Conservation (phyloP, 2,113 vertebrate species). For the Formicarius rufipectus region DNA sequence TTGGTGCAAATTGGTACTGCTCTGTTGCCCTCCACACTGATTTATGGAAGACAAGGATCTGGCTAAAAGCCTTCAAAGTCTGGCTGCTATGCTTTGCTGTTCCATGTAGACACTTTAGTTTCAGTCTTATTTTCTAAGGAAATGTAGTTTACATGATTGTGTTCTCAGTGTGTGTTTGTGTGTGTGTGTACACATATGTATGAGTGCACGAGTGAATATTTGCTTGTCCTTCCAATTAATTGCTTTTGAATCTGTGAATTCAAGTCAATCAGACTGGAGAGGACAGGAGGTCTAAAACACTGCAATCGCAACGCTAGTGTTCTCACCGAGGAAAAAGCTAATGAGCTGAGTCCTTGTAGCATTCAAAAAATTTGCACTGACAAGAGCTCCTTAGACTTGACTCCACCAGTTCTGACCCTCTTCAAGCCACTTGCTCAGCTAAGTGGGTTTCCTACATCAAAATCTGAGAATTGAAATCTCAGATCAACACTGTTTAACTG, state of each 20-base stretch:
- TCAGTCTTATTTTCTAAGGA: neutral
- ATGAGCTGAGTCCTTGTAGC: neutral
- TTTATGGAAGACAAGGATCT: neutral
- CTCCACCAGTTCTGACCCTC: neutral
- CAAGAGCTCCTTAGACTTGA: neutral
- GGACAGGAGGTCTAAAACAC: neutral
- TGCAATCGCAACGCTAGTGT: neutral
- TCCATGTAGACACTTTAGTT: neutral
- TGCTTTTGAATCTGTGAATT: neutral
- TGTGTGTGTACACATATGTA: accelerated
- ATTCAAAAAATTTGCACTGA: neutral
- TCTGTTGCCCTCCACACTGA: neutral
- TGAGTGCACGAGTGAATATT: neutral
- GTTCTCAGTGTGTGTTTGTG: accelerated
- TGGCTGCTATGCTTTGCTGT: neutral
- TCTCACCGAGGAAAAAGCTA: neutral
- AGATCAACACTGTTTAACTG: neutral
- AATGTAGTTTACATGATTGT: neutral
- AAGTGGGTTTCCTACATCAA: neutral
- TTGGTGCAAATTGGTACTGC: neutral
- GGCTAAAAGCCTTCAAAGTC: neutral
- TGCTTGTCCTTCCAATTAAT: neutral
- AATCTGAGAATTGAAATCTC: neutral
- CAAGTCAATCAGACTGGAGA: neutral
- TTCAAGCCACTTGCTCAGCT: neutral